Conservation (phyloP, 2,888 invertebrate genomes). For the Petrolisthes manimaculis region DNA sequence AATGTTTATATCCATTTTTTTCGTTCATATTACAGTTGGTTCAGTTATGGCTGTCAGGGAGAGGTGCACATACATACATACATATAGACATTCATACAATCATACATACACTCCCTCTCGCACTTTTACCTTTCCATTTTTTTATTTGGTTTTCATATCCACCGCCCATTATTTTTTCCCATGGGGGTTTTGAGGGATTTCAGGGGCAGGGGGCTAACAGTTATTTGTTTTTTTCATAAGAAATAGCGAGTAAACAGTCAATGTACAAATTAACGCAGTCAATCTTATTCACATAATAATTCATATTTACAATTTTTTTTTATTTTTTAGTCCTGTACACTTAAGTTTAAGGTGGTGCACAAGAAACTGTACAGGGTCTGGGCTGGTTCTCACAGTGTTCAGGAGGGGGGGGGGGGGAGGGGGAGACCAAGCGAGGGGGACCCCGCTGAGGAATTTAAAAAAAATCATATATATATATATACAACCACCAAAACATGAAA, state of each 20-base stretch:
- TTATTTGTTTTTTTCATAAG: constrained; percentile 35
- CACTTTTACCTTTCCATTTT: not conserved
- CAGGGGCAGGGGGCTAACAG: constrained; percentile 42
- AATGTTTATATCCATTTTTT: constrained; percentile 26
- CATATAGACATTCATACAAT: not conserved
- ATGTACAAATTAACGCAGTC: constrained; percentile 59
- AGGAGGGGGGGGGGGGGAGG: constrained; percentile 4
- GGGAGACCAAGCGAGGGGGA: not conserved
- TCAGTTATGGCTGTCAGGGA: constrained; percentile 21
- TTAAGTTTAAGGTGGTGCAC: constrained; percentile 47
- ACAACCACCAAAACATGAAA: constrained; percentile 62
- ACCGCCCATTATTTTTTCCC: constrained; percentile 24
- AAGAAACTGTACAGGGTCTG: constrained; percentile 48
- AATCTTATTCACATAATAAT: constrained; percentile 62
- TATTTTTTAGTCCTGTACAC: constrained; percentile 51
- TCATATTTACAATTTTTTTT: constrained; percentile 58
- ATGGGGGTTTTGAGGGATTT: not conserved
- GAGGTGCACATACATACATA: constrained; percentile 28
- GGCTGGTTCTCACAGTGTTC: constrained; percentile 16
- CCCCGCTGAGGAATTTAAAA: constrained; percentile 2
- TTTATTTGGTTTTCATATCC: constrained; percentile 21
- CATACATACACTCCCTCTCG: constrained; percentile 2
- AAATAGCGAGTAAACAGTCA: constrained; percentile 56
- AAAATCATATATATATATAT: constrained; percentile 53
- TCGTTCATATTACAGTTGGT: constrained; percentile 37